A percentile compares a stretch with the other conserved stretches of the same genome.
Evolutionary conservation across 2,888 invertebrate species (phyloP).

Genomic region (Malacosoma neustria): DNA sequence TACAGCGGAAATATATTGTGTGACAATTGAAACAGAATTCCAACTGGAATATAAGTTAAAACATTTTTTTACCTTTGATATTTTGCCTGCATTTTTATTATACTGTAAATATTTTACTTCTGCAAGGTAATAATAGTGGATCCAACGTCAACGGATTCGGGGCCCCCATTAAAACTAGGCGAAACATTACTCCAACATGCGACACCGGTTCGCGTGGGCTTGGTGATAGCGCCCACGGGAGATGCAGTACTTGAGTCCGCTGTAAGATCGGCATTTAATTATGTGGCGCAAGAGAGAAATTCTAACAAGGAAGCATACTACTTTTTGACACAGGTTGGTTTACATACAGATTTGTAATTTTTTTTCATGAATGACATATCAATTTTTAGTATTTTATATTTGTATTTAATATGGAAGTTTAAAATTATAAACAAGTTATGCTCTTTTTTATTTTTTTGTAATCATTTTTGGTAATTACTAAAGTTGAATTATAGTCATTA

Average conservation of each 20-base stretch:
- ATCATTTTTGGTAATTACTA: too few relatives aligned
- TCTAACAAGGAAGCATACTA: conserved; percentile 83
- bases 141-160: conserved; percentile 81
- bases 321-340: conserved; percentile 87
- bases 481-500: too few relatives aligned
- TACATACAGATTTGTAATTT: not conserved
- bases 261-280: conserved; percentile 92
- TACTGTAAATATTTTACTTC: not conserved
- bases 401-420: too few relatives aligned
- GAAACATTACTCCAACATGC: conserved; percentile 94
- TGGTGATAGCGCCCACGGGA: conserved; percentile 82
- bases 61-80: too few relatives aligned
- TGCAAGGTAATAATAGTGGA: conserved; percentile 87
- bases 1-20: too few relatives aligned
- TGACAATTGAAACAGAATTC: too few relatives aligned
- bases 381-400: not conserved
- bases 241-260: conserved; percentile 86
- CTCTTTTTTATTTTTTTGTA: too few relatives aligned
- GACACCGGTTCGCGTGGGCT: conserved; percentile 91
- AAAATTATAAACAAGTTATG: too few relatives aligned
- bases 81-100: too few relatives aligned
- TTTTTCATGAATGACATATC: not conserved
- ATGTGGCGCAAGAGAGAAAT: conserved; percentile 85
- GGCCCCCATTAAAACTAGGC: conserved; percentile 86
- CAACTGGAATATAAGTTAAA: too few relatives aligned